These are phyloP conservation scores for Drosophila ochracea DNA, from an alignment of 2,888 invertebrate genomes.

Conservation along the genomic window DNA sequence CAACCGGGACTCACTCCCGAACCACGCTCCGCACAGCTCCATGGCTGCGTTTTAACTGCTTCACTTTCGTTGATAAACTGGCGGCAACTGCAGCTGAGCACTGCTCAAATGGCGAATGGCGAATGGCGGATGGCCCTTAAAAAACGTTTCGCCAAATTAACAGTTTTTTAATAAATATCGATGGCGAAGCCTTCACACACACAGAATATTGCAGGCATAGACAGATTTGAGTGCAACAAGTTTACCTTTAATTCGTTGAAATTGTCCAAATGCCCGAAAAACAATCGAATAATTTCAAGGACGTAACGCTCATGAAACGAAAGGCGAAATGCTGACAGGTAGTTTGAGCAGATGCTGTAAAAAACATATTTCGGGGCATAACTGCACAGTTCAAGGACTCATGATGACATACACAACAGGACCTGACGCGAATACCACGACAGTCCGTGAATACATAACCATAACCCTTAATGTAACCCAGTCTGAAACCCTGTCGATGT, in stretches of 20 bases:
- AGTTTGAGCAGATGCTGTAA: conserved; percentile 59
- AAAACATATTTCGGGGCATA: conserved; percentile 55
- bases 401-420: conserved; percentile 34
- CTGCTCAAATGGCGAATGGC: conserved; percentile 20
- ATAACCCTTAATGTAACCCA: conserved; percentile 64
- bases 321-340: conserved; percentile 63
- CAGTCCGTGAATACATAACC: conserved; percentile 38
- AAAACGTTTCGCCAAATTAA: conserved; percentile 27
- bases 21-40: conserved; percentile 12
- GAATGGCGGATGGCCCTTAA: conserved; percentile 23
- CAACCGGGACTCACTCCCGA: conserved; percentile 47
- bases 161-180: conserved; percentile 54
- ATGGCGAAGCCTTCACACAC: conserved; percentile 17
- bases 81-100: conserved; percentile 15
- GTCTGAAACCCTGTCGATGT: conserved; percentile 16
- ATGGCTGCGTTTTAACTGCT: conserved; percentile 61
- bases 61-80: conserved; percentile 65
- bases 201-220: background rate
- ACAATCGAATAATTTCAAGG: conserved; percentile 48
- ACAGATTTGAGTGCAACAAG: conserved; percentile 40
- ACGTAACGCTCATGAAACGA: conserved; percentile 25
- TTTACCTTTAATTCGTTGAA: conserved; percentile 57
- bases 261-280: conserved; percentile 35
- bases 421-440: conserved; percentile 50
- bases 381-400: conserved; percentile 68